Evolutionary conservation across 2,113 vertebrate genomes (phyloP).

Genomic region (Gallinago media): DNA sequence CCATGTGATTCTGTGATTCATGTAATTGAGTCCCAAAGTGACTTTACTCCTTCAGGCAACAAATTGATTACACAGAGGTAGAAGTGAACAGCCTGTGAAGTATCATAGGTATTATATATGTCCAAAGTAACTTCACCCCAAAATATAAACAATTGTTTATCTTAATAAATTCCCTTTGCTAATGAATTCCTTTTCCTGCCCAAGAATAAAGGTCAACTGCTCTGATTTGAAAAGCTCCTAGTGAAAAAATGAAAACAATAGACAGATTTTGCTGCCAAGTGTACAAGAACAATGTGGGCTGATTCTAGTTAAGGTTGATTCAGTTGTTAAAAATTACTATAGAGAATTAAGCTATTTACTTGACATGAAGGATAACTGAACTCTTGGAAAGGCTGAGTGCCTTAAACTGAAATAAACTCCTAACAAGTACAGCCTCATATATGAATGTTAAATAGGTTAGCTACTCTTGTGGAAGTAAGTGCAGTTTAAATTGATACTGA

Average conservation of each 20-base stretch:
- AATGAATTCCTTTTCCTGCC: background rate
- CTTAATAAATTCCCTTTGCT: background rate
- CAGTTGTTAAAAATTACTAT: background rate
- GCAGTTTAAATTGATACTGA: background rate
- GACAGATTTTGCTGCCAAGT: background rate
- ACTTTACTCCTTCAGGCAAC: background rate
- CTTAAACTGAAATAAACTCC: background rate
- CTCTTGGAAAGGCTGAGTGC: background rate
- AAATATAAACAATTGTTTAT: background rate
- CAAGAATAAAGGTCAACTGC: background rate
- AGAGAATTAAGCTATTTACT: background rate
- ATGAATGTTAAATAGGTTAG: background rate
- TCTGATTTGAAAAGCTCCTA: background rate
- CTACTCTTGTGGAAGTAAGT: background rate
- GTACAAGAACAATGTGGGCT: background rate
- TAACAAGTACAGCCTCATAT: background rate
- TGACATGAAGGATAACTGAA: background rate
- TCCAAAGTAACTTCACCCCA: background rate
- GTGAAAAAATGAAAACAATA: background rate
- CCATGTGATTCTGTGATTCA: no score
- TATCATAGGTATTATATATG: background rate
- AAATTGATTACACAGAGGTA: background rate
- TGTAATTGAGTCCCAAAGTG: background rate
- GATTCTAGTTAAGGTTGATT: background rate
- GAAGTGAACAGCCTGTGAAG: background rate